Conservation (phyloP, 2,113 vertebrate genomes). For the Callocephalon fimbriatum region DNA sequence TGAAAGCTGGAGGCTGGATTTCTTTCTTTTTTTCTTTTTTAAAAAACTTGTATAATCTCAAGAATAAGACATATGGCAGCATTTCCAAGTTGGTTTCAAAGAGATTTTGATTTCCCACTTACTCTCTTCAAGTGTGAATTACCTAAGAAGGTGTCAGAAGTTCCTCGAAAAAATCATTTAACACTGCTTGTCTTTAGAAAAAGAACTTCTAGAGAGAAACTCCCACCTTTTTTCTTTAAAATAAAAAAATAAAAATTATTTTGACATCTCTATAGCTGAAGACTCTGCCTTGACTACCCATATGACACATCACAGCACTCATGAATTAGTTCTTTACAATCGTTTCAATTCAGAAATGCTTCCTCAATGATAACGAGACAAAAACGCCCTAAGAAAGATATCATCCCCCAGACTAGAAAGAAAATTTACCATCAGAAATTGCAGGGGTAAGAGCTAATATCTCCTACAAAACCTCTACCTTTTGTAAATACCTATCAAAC, state of each 20-base stretch:
- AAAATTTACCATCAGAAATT: neutral
- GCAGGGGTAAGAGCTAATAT: neutral
- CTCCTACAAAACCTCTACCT: neutral
- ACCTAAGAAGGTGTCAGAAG: slow-evolving; percentile 34
- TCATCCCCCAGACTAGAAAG: neutral
- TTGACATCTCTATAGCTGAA: neutral
- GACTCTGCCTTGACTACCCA: neutral
- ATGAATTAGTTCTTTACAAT: neutral
- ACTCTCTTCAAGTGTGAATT: slow-evolving; percentile 25
- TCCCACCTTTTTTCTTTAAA: neutral
- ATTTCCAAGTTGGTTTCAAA: slow-evolving; percentile 26
- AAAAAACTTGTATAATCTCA: neutral
- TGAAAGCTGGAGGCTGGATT: slow-evolving; percentile 14
- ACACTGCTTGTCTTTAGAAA: neutral
- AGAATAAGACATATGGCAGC: slow-evolving; percentile 39
- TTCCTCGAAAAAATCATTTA: slow-evolving; percentile 35
- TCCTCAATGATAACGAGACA: neutral
- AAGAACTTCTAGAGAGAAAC: neutral
- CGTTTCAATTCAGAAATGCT: neutral
- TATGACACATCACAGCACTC: neutral
- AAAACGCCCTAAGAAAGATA: neutral
- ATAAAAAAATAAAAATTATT: neutral
- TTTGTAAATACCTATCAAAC: neutral
- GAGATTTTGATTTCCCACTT: slow-evolving; percentile 41
- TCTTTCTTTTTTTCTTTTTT: neutral